Evolutionary conservation across 2,888 invertebrate genomes (phyloP), one percentile per base, ranked within the genome.

Genomic region (Scaptomyza tumidula): DNA sequence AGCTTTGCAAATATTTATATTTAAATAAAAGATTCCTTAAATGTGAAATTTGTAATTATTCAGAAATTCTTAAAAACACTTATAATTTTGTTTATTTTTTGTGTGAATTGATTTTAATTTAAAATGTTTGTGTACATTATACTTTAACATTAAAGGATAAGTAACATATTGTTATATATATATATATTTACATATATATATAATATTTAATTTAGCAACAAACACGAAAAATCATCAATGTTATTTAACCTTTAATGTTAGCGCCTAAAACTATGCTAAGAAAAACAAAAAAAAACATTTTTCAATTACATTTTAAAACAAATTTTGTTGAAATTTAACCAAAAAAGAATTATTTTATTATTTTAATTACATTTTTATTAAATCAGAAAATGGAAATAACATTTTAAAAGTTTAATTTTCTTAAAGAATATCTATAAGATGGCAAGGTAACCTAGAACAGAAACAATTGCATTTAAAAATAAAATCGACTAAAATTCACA

Each of bases 221-320:
- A n/a, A n/a, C n/a, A n/a, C n/a, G n/a, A n/a, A n/a, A n/a, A n/a
- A n/a, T n/a, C n/a, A n/a, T n/a, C n/a, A n/a, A n/a, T n/a, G n/a
- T 10, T 16, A 4, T 4, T 10, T 9, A 41, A 2, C 14, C 11
- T 50, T 16, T 11, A 5, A 39, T 0, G 24, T 0, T 0, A 1
- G 3, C 9, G 37, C 63, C 63, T 53, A 66, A 63, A 66, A 39
- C 0, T 63, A 63, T 66, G 29, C 66, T 16, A 14, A 16, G 3
- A 0, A 33, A 33, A 16, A 10, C 0, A n/a, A n/a, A n/a, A n/a
- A n/a, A n/a, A 3, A 6, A 29, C n/a, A 37, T n/a, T 4, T 37
- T 44, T 2, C 13, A 33, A 3, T 16, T 0, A 3, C 11, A 33
- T 14, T 14, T 9, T 10, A 10, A 14, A 35, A 35, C 13, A 37